Evolutionary conservation across 2,797 vertebrate species (phyloP), one percentile per base, ranked within the genome.

Genomic region (Notolabrus celidotus): DNA sequence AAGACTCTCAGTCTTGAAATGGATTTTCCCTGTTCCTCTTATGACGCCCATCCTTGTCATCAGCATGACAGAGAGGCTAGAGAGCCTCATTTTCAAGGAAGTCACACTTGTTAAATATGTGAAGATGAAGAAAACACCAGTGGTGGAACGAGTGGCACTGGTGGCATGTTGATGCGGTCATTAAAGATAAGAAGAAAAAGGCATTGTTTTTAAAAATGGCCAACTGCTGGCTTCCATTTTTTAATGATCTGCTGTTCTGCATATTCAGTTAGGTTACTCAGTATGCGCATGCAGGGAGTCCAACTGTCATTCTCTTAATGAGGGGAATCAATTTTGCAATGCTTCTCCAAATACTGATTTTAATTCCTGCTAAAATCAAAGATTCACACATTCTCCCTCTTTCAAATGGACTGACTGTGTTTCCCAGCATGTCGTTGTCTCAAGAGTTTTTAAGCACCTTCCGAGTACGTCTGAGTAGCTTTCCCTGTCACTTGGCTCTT

Each of bases 21-120:
- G 53, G 65, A 67, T 74, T 81, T 77, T 78, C 55, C 43, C 38
- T 60, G 15, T 52, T 27, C 55, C 20, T 45, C 23, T 20, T 51
- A 16, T 68, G 66, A 69, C 0, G 3, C n/a, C 20, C 4, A 57
- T 42, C 34, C 29, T 36, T 53, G 14, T 67, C 33, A 50, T 47
- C 29, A 43, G 58, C 52, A 10, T 50, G 27, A 20, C 20, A 47
- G 31, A 20, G 16, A 27, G 22, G n/a, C 14, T 20, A 73, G 12
- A 42, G 1, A 51, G 61, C 33, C 34, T 16, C 33, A 5, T 77
- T 67, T 76, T 47, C 19, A 46, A 49, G 42, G 49, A 63, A 61
- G 11, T 34, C 6, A 3, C 25, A 23, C 53, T 68, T 63, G n/a
- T 57, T 67, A 46, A 60, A 67, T 41, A 33, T 64, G 20, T 69